Evolutionary conservation across 2,113 vertebrate species (phyloP).

Genomic region (Uria lomvia): DNA sequence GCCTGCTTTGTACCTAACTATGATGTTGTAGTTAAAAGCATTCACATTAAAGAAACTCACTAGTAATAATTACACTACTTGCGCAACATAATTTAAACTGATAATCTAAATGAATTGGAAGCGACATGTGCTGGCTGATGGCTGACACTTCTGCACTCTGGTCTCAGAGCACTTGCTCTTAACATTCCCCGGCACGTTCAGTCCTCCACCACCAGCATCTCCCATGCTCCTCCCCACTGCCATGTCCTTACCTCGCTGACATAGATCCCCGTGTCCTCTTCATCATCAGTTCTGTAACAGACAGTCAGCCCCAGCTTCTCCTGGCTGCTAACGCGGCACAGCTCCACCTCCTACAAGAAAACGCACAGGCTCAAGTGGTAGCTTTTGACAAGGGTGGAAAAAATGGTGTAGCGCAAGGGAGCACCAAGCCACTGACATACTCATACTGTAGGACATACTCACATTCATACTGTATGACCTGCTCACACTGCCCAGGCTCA

Average conservation of each 20-base stretch:
- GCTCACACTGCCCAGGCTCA: not conserved
- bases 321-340: conserved; percentile 88
- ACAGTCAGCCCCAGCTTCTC: conserved; percentile 96
- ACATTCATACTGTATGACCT: not conserved
- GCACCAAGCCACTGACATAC: not conserved
- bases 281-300: conserved; percentile 95
- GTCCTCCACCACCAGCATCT: not conserved
- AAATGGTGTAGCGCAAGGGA: not conserved
- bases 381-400: not conserved
- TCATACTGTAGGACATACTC: not conserved
- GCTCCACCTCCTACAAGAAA: conserved; percentile 86
- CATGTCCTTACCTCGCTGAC: conserved; percentile 86
- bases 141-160: not conserved
- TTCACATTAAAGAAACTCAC: conserved; percentile 15
- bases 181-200: not conserved
- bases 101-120: conserved; percentile 31
- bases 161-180: not conserved
- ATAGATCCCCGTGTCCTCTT: conserved; percentile 93
- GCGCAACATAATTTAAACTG: conserved; percentile 47
- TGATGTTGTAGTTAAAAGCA: not conserved
- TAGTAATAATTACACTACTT: conserved; percentile 51
- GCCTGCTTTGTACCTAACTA: conserved; percentile 10
- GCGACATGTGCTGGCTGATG: conserved; percentile 21
- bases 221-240: not conserved
- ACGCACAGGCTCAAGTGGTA: not conserved